Percentiles rank a stretch among this genome's conserved stretches.
Conservation (phyloP, 2,888 invertebrate species). For the Leucoptera coffeella region DNA sequence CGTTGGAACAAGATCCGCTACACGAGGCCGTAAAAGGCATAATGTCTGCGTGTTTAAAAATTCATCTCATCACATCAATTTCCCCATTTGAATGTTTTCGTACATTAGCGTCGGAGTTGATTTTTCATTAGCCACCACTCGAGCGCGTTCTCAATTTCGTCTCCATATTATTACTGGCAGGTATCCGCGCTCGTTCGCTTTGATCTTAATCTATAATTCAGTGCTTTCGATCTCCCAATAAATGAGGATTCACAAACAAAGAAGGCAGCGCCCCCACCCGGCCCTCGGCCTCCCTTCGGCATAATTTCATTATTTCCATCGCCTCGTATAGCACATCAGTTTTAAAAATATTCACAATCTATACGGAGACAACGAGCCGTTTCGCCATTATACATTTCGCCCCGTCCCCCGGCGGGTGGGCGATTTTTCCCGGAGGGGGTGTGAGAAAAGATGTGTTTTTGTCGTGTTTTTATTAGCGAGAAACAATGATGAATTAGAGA, state of each 20-base stretch:
- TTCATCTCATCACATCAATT: too few species aligned
- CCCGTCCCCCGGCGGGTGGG: slow-evolving; percentile 6
- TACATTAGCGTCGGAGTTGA: slow-evolving; percentile 1
- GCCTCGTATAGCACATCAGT: slow-evolving; percentile 14
- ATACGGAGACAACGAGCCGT: slow-evolving; percentile 8
- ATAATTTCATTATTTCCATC: slow-evolving; percentile 34
- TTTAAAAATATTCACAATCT: slow-evolving; percentile 13
- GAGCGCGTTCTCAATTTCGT: too few species aligned
- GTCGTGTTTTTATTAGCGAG: slow-evolving; percentile 43
- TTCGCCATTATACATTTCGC: slow-evolving; percentile 9
- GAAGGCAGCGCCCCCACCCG: slow-evolving; percentile 12
- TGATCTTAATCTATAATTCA: slow-evolving; percentile 35
- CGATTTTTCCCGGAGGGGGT: slow-evolving; percentile 6
- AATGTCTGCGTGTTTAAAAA: too few species aligned
- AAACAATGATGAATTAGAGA: slow-evolving; percentile 44
- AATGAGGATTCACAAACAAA: slow-evolving; percentile 38
- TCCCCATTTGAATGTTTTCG: too few species aligned
- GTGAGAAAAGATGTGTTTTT: slow-evolving; percentile 21
- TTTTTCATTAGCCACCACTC: slow-evolving; percentile 2
- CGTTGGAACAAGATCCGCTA: too few species aligned
- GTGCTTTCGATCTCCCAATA: slow-evolving; percentile 26
- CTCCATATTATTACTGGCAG: too few species aligned
- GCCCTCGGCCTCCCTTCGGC: slow-evolving; percentile 9
- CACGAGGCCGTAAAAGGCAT: too few species aligned
- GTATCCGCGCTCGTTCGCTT: slow-evolving; percentile 10